Percentiles rank a stretch among this genome's conserved stretches.
phyloP scores from a whole-genome alignment of 2,888 invertebrate species.

The Drosophila pseudotakahashii region DNA sequence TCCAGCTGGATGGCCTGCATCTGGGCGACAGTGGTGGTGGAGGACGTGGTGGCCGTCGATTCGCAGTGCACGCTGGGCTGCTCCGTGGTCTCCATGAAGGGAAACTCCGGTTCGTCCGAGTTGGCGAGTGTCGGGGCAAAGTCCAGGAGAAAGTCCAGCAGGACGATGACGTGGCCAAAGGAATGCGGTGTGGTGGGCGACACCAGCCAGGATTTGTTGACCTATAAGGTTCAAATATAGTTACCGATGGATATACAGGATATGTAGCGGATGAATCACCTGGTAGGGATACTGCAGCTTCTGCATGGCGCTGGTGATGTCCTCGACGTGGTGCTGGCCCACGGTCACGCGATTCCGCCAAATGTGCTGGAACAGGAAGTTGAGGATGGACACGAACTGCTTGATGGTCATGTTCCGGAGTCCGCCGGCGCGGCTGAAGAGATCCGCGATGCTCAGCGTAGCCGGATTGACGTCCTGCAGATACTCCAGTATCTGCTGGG shows the following conservation, averaged over 20 bases:
- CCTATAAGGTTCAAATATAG: background rate
- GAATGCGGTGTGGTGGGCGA: constrained; percentile 83
- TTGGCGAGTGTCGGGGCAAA: constrained; percentile 62
- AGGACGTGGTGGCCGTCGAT: constrained; percentile 41
- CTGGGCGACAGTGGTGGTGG: constrained; percentile 41
- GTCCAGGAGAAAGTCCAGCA: constrained; percentile 81
- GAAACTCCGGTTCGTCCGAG: constrained; percentile 41
- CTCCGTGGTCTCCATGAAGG: constrained; percentile 59
- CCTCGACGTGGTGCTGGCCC: constrained; percentile 80
- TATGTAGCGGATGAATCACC: background rate
- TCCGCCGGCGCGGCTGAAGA: constrained; percentile 60
- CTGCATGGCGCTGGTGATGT: constrained; percentile 77
- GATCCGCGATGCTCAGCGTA: background rate
- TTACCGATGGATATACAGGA: too few species aligned
- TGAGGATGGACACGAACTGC: constrained; percentile 81
- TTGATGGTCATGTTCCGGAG: constrained; percentile 83
- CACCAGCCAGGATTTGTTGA: constrained; percentile 83
- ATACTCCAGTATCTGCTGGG: constrained; percentile 75
- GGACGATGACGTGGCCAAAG: constrained; percentile 80
- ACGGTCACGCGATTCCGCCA: constrained; percentile 78
- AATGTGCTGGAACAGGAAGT: constrained; percentile 78
- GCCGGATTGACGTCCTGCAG: constrained; percentile 33
- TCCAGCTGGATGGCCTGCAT: constrained; percentile 52
- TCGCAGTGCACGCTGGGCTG: constrained; percentile 54
- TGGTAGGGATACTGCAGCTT: constrained; percentile 82